Percentiles rank a stretch among this genome's conserved stretches.
phyloP scores from a whole-genome alignment of 2,113 vertebrate species.

The Mystacornis crossleyi region DNA sequence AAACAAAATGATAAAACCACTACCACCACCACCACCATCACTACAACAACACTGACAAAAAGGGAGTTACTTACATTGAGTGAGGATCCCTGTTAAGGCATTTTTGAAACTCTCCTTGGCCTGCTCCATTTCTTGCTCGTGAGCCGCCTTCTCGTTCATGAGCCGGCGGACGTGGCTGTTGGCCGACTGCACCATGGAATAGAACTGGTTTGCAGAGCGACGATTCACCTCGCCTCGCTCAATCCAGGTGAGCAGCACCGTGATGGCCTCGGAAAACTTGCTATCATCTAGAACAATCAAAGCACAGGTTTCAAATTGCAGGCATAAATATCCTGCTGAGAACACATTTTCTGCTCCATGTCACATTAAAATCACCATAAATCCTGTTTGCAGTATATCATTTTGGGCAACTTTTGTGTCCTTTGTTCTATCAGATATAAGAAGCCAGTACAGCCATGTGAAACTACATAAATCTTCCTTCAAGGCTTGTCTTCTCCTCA shows the following conservation, averaged over 20 bases:
- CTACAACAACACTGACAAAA: conserved; percentile 32
- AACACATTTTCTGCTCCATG: conserved; percentile 27
- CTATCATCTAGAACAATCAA: conserved; percentile 83
- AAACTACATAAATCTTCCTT: conserved; percentile 35
- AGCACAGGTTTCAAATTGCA: conserved; percentile 20
- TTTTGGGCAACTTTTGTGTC: neutral
- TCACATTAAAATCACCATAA: conserved; percentile 44
- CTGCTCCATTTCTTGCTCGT: conserved; percentile 87
- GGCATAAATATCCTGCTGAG: conserved; percentile 16
- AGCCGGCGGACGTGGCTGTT: conserved; percentile 88
- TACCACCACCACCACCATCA: conserved; percentile 61
- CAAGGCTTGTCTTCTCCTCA: neutral
- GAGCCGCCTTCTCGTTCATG: conserved; percentile 87
- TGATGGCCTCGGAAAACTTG: conserved; percentile 88
- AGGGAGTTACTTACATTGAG: conserved; percentile 86
- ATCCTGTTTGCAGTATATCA: neutral
- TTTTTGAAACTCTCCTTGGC: conserved; percentile 89
- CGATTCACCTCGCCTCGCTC: conserved; percentile 89
- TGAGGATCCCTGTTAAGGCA: conserved; percentile 85
- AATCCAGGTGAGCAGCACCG: conserved; percentile 86
- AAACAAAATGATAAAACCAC: conserved; percentile 28
- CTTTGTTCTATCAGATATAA: neutral
- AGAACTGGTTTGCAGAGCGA: conserved; percentile 87
- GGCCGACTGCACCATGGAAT: conserved; percentile 90
- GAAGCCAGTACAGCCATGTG: neutral